Evolutionary conservation across 2,113 vertebrate genomes (phyloP), one percentile per base, ranked within the genome.

Genomic region (Phylloscopus whistleri): DNA sequence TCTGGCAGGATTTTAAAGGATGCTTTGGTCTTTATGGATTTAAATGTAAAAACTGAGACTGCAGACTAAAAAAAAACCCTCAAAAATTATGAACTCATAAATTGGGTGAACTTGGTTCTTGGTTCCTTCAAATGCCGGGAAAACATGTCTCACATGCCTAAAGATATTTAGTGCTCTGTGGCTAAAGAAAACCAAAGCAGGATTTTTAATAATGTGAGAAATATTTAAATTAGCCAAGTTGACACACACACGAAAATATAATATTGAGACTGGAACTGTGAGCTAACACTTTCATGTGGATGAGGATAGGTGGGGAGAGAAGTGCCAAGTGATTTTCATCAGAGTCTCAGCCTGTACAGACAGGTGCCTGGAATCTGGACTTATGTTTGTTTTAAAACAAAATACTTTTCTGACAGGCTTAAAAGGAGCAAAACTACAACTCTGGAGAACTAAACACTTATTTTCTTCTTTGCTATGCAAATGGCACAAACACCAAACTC

Each of bases 181-280:
- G 46, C 43, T 87, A 66, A 84, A 87, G 56, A 68, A 88, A 72
- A 87, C 58, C 70, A 75, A 93, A 93, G 67, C 24, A 87, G 31
- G 66, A 56, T 88, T 76, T 93, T 95, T 94, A 86, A 90, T 91
- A 94, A 89, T 1, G 44, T 72, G 77, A 79, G 69, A 94, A 95
- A 85, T 84, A 88, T 31, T 85, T 92, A 83, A 95, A 83, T 72
- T 55, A 74, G 60, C 37, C 84, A 70, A 44, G 55, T 79, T 64
- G 75, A 66, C 17, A 62, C 6, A 72, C 18, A 64, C 20, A 64
- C 9, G 28, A 5, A 85, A 64, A 48, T 55, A 28, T 8, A 67
- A 69, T 48, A 56, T 9, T 93, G 70, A 83, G 52, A 70, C 43
- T 7, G 13, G 60, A 91, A 79, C 80, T 59, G 64, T 80, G 87